A percentile compares a stretch with the other conserved stretches of the same genome.
These are phyloP conservation scores for Petrosia ficiformis DNA, from an alignment of 37 sponge, comb jelly and placozoan species.

Conservation along the genomic window DNA sequence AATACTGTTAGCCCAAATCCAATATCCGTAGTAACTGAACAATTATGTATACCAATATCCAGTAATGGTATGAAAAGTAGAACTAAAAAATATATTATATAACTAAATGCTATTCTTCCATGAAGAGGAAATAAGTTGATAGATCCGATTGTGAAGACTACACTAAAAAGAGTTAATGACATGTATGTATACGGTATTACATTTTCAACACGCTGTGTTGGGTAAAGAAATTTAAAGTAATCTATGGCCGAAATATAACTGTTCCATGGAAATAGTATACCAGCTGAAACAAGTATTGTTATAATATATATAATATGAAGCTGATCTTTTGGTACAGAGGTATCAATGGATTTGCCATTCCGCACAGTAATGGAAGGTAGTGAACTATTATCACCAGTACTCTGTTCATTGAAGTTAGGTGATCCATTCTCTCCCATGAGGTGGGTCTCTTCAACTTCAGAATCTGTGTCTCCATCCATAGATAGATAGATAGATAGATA, in stretches of 20 bases:
- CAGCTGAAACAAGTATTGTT: slow-evolving; percentile 68
- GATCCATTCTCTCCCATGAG: too few species aligned
- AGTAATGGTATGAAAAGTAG: slow-evolving; percentile 60
- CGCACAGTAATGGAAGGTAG: too few species aligned
- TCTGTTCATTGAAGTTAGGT: too few species aligned
- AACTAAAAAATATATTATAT: slow-evolving; percentile 61
- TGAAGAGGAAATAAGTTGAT: slow-evolving; percentile 54
- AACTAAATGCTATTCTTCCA: slow-evolving; percentile 64
- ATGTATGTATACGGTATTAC: slow-evolving; percentile 62
- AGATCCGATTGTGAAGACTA: slow-evolving; percentile 46
- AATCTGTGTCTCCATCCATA: too few species aligned
- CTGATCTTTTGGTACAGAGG: slow-evolving; percentile 55
- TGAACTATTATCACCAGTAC: too few species aligned
- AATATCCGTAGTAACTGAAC: slow-evolving; percentile 14
- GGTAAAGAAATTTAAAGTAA: slow-evolving; percentile 82
- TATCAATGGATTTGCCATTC: too few species aligned
- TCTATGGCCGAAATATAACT: slow-evolving; percentile 79
- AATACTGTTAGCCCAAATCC: slow-evolving; percentile 57
- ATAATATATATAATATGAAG: slow-evolving; percentile 59
- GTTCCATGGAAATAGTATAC: slow-evolving; percentile 83
- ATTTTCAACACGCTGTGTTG: slow-evolving; percentile 33
- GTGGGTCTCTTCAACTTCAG: slow-evolving; percentile 9
- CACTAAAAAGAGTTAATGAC: slow-evolving; percentile 27
- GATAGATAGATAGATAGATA: too few species aligned
- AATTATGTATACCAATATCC: slow-evolving; percentile 63